These are phyloP conservation scores for Amazona ochrocephala DNA, from an alignment of 2,797 vertebrate species.

Conservation along the genomic window DNA sequence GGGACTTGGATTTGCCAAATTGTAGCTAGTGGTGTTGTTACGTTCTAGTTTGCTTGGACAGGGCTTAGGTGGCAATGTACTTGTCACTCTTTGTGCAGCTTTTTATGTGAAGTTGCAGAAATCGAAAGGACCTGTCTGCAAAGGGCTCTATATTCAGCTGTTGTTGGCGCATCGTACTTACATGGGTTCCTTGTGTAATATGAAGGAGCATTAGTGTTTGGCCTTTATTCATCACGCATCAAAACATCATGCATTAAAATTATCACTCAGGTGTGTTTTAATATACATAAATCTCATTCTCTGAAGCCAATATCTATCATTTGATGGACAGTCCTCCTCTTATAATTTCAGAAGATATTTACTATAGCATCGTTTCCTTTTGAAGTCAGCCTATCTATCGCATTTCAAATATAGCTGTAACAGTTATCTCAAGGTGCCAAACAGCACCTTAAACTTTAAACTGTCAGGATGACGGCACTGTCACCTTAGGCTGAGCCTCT, in stretches of 20 bases:
- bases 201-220: not conserved
- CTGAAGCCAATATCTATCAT: not conserved
- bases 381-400: not conserved
- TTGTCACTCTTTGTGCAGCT: not conserved
- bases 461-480: not conserved
- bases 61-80: not conserved
- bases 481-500: not conserved
- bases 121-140: not conserved
- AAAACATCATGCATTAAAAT: not conserved
- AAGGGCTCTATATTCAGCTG: not conserved
- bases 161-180: not conserved
- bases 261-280: not conserved
- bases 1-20: constrained; percentile 1
- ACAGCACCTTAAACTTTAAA: not conserved
- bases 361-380: not conserved
- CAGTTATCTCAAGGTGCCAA: not conserved
- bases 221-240: not conserved
- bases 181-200: not conserved
- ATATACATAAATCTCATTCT: not conserved
- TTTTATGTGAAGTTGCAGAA: not conserved
- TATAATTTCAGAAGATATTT: not conserved
- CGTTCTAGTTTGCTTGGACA: not conserved
- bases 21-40: not conserved
- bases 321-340: not conserved
- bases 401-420: not conserved